These are phyloP conservation scores for Drusus annulatus DNA, from an alignment of 1,140 invertebrate species.

Conservation along the genomic window DNA sequence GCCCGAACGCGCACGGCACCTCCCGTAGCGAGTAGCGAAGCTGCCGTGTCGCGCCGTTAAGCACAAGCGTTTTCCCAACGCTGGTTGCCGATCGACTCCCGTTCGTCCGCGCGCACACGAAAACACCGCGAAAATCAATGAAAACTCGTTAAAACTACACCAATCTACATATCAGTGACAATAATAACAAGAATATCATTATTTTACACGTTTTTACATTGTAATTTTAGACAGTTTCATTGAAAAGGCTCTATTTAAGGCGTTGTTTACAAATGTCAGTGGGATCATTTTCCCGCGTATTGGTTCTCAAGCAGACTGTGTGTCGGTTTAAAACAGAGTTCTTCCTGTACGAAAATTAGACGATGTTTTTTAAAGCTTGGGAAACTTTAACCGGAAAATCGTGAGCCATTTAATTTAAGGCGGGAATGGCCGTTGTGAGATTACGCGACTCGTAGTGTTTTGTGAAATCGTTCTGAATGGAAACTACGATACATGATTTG, in stretches of 20 bases:
- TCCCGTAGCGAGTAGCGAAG: constrained; percentile 9
- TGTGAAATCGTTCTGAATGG: constrained; percentile 14
- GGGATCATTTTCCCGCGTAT: constrained; percentile 33
- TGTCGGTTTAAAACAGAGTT: constrained; percentile 2
- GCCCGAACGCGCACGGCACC: constrained; percentile 4
- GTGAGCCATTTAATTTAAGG: not conserved
- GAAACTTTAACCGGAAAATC: not conserved
- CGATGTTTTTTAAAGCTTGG: constrained; percentile 4
- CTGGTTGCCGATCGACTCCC: constrained; percentile 43
- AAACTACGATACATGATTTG: constrained; percentile 18
- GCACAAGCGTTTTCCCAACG: constrained; percentile 43
- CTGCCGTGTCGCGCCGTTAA: constrained; percentile 24
- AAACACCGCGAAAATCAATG: constrained; percentile 47
- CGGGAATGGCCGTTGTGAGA: constrained; percentile 10
- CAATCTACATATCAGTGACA: constrained; percentile 22
- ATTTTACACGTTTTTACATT: not conserved
- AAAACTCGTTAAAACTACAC: not conserved
- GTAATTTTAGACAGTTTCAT: not conserved
- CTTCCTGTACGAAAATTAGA: not conserved
- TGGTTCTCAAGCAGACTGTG: not conserved
- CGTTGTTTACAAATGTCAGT: constrained; percentile 37
- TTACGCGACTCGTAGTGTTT: not conserved
- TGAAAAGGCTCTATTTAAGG: not conserved
- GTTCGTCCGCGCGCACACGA: constrained; percentile 33
- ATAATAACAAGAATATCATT: not conserved